phyloP scores from a whole-genome alignment of 2,888 invertebrate species.

The Norana najaformis region DNA sequence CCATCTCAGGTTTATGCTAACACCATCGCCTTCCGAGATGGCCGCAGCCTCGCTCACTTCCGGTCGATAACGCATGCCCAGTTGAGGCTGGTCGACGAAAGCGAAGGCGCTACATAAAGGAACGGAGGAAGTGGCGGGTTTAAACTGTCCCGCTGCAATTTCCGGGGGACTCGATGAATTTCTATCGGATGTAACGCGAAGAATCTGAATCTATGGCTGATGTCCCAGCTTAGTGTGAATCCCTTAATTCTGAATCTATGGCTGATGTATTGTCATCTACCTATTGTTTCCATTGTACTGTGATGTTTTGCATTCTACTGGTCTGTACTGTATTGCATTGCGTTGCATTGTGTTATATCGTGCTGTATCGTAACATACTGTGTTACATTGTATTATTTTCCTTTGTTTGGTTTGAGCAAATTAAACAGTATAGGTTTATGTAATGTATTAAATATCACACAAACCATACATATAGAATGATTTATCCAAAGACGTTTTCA shows the following conservation, averaged over 20 bases:
- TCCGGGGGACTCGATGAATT: neutral
- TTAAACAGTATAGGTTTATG: neutral
- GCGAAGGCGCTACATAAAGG: neutral
- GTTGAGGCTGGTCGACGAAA: neutral
- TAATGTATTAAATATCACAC: neutral
- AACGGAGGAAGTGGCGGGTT: neutral
- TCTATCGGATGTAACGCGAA: neutral
- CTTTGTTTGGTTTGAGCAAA: too few relatives aligned
- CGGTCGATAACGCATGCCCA: neutral
- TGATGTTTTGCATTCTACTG: too few relatives aligned
- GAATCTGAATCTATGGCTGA: neutral
- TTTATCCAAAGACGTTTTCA: neutral
- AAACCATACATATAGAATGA: neutral
- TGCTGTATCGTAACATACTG: neutral
- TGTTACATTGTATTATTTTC: neutral
- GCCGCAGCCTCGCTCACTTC: neutral
- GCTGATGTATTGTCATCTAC: neutral
- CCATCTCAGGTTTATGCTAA: neutral
- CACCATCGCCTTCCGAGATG: neutral
- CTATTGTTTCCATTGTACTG: too few relatives aligned
- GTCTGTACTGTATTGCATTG: too few relatives aligned
- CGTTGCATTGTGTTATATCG: neutral
- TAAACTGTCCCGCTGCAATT: neutral
- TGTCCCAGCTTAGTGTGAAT: neutral
- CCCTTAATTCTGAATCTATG: neutral